Conservation (phyloP, 2,797 vertebrate genomes). For the Philypnodon macrostomus region DNA sequence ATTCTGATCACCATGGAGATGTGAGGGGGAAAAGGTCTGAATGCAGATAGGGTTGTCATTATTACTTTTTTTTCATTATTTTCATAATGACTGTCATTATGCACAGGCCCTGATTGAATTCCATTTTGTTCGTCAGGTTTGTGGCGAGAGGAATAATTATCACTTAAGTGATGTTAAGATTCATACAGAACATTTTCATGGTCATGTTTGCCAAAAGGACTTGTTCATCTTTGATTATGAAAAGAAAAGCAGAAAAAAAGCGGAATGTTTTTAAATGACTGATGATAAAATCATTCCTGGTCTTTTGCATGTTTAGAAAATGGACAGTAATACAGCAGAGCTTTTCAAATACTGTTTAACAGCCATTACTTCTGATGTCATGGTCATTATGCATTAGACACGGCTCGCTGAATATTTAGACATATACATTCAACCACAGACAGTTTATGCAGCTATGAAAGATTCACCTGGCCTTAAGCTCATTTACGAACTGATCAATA, state of each 20-base stretch:
- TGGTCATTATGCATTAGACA: background rate
- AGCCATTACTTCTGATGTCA: background rate
- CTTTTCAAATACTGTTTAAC: conserved; percentile 8
- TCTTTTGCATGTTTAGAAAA: conserved; percentile 15
- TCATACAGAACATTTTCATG: conserved; percentile 85
- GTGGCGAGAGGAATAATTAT: conserved; percentile 94
- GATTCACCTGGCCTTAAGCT: conserved; percentile 16
- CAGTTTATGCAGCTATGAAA: conserved; percentile 1
- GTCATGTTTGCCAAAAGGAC: conserved; percentile 68
- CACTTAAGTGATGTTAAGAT: conserved; percentile 86
- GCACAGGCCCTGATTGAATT: conserved; percentile 94
- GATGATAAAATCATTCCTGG: conserved; percentile 7
- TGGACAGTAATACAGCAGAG: background rate
- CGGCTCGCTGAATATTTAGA: background rate
- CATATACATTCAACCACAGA: background rate
- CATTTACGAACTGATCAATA: conserved; percentile 6
- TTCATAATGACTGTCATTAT: conserved; percentile 98
- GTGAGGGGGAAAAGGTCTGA: conserved; percentile 62
- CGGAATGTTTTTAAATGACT: conserved; percentile 14
- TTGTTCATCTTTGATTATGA: conserved; percentile 34
- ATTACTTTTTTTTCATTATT: conserved; percentile 87
- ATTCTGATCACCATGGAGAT: conserved; percentile 93
- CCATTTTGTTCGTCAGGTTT: conserved; percentile 94
- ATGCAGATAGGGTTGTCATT: conserved; percentile 94
- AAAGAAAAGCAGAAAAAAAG: conserved; percentile 19